phyloP scores from a whole-genome alignment of 2,888 invertebrate genomes.

The Aromia moschata region DNA sequence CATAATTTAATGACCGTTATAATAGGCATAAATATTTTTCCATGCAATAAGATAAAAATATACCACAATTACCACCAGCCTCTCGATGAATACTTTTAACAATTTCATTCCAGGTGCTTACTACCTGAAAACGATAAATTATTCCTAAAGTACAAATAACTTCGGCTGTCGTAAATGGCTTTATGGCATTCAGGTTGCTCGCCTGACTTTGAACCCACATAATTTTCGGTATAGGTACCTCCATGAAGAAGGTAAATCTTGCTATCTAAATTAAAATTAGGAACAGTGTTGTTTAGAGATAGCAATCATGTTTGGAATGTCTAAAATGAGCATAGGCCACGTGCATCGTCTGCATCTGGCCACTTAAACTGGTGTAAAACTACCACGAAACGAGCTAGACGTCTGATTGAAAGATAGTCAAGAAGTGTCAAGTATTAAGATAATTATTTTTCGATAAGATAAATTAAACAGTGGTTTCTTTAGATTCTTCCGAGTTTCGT shows the following conservation, averaged over 20 bases:
- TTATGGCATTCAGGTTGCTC: constrained; percentile 3
- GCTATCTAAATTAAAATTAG: constrained; percentile 47
- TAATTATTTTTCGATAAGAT: constrained; percentile 1
- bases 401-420: constrained; percentile 6
- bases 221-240: constrained; percentile 23
- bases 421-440: constrained; percentile 3
- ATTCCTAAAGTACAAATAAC: neutral
- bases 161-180: neutral
- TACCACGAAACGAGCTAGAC: neutral
- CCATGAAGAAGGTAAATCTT: constrained; percentile 29
- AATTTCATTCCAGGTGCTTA: neutral
- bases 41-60: no score
- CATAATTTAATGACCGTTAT: no score
- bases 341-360: constrained; percentile 25
- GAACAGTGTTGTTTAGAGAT: constrained; percentile 43
- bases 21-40: no score
- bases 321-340: constrained; percentile 26
- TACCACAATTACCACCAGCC: no score
- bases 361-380: neutral
- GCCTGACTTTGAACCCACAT: constrained; percentile 14
- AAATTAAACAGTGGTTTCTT: no score
- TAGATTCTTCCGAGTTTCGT: no score
- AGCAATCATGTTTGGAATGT: constrained; percentile 47
- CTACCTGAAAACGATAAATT: neutral
- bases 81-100: no score